Conservation (phyloP, 2,888 invertebrate genomes). For the Eueremaeus valkanovi region DNA sequence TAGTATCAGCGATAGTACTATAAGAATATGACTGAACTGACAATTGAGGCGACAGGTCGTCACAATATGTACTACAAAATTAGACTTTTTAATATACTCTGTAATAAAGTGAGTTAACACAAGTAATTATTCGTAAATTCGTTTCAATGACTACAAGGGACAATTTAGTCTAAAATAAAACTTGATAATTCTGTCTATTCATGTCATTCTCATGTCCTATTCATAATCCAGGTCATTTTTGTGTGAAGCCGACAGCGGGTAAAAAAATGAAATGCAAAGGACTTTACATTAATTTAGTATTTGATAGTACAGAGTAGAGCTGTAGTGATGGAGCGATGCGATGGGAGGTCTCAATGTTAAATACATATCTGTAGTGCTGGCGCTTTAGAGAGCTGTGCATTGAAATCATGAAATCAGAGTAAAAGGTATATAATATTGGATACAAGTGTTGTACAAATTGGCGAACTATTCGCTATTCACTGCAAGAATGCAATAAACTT, state of each 20-base stretch:
- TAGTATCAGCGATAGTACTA: no score
- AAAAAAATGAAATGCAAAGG: background rate
- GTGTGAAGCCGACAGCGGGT: background rate
- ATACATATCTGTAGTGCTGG: background rate
- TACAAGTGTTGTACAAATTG: background rate
- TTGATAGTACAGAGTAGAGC: background rate
- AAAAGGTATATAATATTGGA: constrained; percentile 18
- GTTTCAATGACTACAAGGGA: constrained; percentile 5
- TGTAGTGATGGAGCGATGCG: constrained; percentile 17
- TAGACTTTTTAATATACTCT: no score
- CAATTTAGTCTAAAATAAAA: no score
- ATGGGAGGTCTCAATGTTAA: constrained; percentile 18
- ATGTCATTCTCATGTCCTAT: no score
- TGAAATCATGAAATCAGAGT: constrained; percentile 9
- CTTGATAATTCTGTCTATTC: no score
- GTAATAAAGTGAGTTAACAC: no score
- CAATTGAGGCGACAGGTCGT: no score
- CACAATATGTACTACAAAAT: no score
- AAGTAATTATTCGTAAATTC: no score
- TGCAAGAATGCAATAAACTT: background rate
- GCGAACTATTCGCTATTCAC: background rate
- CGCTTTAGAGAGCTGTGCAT: constrained; percentile 1
- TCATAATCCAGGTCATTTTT: no score
- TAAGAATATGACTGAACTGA: no score
- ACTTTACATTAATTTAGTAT: background rate